These are phyloP conservation scores for Atta texana DNA, from an alignment of 1,140 invertebrate species.

Conservation along the genomic window DNA sequence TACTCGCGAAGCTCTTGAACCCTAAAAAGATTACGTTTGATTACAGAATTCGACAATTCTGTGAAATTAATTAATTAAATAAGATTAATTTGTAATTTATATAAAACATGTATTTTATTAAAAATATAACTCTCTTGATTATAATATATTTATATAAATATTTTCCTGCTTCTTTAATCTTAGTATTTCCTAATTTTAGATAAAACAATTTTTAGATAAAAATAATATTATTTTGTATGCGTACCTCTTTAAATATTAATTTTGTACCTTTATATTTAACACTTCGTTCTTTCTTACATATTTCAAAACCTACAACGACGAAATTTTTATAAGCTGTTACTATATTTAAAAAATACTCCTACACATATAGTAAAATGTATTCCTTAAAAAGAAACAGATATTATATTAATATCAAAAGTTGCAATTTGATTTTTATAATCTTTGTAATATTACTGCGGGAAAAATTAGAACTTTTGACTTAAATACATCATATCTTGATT, in stretches of 20 bases:
- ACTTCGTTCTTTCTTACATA: neutral
- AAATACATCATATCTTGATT: neutral
- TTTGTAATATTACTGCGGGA: neutral
- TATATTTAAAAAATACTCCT: neutral
- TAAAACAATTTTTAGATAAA: neutral
- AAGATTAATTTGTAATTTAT: neutral
- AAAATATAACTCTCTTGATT: neutral
- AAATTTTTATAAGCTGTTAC: neutral
- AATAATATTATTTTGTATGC: neutral
- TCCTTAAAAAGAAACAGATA: neutral
- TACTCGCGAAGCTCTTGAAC: neutral
- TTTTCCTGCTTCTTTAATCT: too few relatives aligned
- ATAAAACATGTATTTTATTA: neutral
- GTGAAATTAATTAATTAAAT: neutral
- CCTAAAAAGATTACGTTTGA: neutral
- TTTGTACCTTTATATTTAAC: neutral
- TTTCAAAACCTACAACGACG: neutral
- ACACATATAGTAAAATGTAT: neutral
- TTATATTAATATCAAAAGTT: neutral
- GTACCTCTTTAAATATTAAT: neutral
- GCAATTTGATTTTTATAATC: neutral
- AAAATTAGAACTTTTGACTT: slow-evolving; percentile 5
- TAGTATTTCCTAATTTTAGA: too few relatives aligned
- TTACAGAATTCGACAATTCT: neutral
- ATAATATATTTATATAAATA: too few relatives aligned